These are phyloP conservation scores for Cylindroiulus punctatus DNA, from an alignment of 2,888 invertebrate species.

Conservation along the genomic window DNA sequence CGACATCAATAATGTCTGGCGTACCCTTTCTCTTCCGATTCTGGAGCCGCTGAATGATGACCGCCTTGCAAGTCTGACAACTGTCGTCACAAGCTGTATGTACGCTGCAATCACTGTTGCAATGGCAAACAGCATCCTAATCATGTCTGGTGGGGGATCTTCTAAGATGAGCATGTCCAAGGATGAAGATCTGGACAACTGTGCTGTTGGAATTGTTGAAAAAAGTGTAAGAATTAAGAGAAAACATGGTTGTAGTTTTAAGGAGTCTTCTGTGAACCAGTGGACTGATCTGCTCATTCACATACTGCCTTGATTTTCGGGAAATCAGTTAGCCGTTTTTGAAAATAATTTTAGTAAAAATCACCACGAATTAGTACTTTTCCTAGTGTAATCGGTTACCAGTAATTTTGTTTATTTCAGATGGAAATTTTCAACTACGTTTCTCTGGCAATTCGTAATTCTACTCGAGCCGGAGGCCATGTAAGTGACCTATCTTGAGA, in stretches of 20 bases:
- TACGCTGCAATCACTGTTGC: constrained; percentile 67
- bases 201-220: constrained; percentile 85
- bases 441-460: constrained; percentile 81
- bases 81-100: constrained; percentile 80
- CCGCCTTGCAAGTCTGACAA: constrained; percentile 83
- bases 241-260: neutral
- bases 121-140: constrained; percentile 65
- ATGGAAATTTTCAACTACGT: constrained; percentile 85
- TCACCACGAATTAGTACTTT: neutral
- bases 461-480: constrained; percentile 87
- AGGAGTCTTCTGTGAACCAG: too few relatives aligned
- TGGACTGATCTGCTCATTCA: neutral
- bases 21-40: constrained; percentile 85
- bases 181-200: constrained; percentile 83
- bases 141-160: constrained; percentile 59
- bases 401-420: constrained; percentile 60
- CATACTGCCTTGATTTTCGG: neutral
- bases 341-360: neutral
- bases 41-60: constrained; percentile 86
- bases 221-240: constrained; percentile 71
- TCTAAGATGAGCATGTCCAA: constrained; percentile 67
- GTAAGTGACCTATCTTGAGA: constrained; percentile 70
- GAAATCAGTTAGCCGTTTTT: neutral
- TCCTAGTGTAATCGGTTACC: neutral
- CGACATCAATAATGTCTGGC: constrained; percentile 84